A percentile compares a stretch with the other conserved stretches of the same genome.
These are phyloP conservation scores for Ascaphus truei DNA, from an alignment of 2,113 vertebrate genomes.

Conservation along the genomic window DNA sequence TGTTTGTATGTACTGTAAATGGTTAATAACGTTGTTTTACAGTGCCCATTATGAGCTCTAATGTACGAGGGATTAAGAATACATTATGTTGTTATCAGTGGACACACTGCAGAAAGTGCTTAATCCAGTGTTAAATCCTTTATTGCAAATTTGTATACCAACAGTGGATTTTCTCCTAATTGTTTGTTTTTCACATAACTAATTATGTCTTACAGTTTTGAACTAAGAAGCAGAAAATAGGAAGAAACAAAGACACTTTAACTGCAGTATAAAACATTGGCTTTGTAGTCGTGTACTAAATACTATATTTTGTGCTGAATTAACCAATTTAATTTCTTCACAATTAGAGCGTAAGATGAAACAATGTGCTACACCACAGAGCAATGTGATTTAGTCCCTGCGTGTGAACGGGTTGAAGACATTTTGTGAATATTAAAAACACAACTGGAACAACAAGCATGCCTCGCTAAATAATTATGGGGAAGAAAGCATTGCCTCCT, in stretches of 20 bases:
- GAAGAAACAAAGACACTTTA: slow-evolving; percentile 14
- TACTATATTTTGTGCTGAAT: slow-evolving; percentile 51
- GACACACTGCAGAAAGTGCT: slow-evolving; percentile 37
- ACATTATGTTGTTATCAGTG: slow-evolving; percentile 49
- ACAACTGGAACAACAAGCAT: background rate
- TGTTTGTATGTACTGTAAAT: too few relatives aligned
- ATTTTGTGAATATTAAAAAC: background rate
- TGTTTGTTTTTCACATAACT: slow-evolving; percentile 49
- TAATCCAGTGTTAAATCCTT: slow-evolving; percentile 50
- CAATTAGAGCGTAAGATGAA: too few relatives aligned
- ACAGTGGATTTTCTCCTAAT: slow-evolving; percentile 48
- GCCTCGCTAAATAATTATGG: background rate
- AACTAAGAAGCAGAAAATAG: slow-evolving; percentile 16
- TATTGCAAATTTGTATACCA: slow-evolving; percentile 50
- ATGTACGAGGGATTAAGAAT: slow-evolving; percentile 57
- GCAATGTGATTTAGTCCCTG: slow-evolving; percentile 35
- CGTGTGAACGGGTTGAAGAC: background rate
- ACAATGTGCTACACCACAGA: too few relatives aligned
- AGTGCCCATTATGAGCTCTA: slow-evolving; percentile 42
- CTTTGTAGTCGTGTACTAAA: slow-evolving; percentile 54
- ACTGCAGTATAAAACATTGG: slow-evolving; percentile 62
- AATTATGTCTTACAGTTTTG: slow-evolving; percentile 57
- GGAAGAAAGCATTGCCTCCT: slow-evolving; percentile 1
- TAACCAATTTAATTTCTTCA: slow-evolving; percentile 35
- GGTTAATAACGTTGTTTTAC: slow-evolving; percentile 41